A percentile compares a stretch with the other conserved stretches of the same genome.
Evolutionary conservation across 2,888 invertebrate genomes (phyloP).

Genomic region (Sycophila texana): DNA sequence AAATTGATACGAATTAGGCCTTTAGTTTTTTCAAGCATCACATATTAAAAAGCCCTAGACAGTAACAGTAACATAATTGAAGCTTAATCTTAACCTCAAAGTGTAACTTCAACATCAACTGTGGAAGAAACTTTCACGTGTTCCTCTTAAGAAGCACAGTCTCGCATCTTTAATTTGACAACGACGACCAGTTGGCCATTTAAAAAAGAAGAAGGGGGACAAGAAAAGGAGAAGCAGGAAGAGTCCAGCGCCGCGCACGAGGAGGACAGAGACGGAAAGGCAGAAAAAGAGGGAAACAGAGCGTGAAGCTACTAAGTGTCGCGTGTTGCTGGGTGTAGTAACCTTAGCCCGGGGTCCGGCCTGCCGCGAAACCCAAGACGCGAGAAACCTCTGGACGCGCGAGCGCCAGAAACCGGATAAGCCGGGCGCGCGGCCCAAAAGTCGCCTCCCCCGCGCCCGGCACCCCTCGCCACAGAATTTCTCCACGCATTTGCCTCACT

Average conservation of each 20-base stretch:
- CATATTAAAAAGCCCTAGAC: too few species aligned
- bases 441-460: conserved; percentile 36
- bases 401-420: conserved; percentile 43
- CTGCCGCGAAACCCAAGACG: conserved; percentile 7
- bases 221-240: conserved; percentile 29
- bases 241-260: conserved; percentile 14
- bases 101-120: too few species aligned
- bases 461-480: conserved; percentile 40
- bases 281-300: conserved; percentile 65
- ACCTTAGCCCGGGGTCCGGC: conserved; percentile 41
- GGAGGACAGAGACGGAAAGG: conserved; percentile 49
- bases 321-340: conserved; percentile 41
- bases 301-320: conserved; percentile 71
- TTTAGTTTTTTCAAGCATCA: too few species aligned
- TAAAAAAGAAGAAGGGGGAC: background rate
- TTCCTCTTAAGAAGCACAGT: too few species aligned
- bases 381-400: background rate
- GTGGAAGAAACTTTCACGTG: too few species aligned
- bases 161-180: too few species aligned
- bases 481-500: too few species aligned
- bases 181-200: too few species aligned
- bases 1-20: too few species aligned
- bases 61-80: too few species aligned
- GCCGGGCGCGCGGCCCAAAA: conserved; percentile 32
- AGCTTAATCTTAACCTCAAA: too few species aligned